Conservation (phyloP, 2,113 vertebrate species). For the Aviceda subcristata region DNA sequence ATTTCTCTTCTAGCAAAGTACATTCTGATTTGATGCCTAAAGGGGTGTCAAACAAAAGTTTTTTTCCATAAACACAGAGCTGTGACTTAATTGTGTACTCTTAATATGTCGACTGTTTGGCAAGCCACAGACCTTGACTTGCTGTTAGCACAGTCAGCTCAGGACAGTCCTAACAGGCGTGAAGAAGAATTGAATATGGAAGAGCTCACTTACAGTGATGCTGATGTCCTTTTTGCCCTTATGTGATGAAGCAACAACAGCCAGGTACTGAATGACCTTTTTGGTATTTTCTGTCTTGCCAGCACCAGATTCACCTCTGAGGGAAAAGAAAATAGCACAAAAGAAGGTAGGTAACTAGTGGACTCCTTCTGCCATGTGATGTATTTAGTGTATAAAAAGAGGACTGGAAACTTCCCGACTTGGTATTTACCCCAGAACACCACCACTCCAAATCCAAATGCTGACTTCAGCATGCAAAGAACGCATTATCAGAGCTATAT, state of each 20-base stretch:
- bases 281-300: slow-evolving; percentile 97
- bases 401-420: neutral
- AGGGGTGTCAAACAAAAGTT: neutral
- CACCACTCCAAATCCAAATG: neutral
- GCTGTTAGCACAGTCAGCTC: neutral
- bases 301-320: slow-evolving; percentile 93
- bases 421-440: neutral
- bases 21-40: slow-evolving; percentile 20
- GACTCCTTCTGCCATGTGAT: neutral
- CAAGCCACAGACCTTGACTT: neutral
- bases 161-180: neutral
- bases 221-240: slow-evolving; percentile 94
- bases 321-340: neutral
- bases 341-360: neutral
- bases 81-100: neutral
- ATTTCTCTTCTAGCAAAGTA: neutral
- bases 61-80: slow-evolving; percentile 40
- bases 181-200: neutral
- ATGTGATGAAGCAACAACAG: slow-evolving; percentile 92
- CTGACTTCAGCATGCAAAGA: neutral
- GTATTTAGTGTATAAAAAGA: neutral
- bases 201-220: slow-evolving; percentile 81
- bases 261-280: slow-evolving; percentile 97
- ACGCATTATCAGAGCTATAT: neutral
- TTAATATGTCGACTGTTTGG: neutral